Evolutionary conservation across 2,113 vertebrate genomes (phyloP), one percentile per base, ranked within the genome.

Genomic region (Mustela nigripes): DNA sequence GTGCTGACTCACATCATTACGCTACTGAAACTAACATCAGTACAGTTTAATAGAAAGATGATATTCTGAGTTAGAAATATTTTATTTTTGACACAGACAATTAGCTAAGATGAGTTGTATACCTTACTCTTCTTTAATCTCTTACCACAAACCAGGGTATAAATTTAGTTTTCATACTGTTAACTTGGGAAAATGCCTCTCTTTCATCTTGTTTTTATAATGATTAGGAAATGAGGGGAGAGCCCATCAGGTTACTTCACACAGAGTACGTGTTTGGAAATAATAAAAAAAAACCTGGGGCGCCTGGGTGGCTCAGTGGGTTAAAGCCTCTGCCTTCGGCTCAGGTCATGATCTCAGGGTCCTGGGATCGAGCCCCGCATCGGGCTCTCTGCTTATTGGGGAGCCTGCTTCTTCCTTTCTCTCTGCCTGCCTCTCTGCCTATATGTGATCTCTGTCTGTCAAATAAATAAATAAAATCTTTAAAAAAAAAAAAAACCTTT

Each of bases 51-150:
- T 2, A 83, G 50, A 86, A 96, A 74, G 58, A 79, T 11, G 2
- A 69, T 89, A 56, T 62, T 50, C 50, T 92, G 36, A 96, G 82
- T 89, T 58, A 92, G n/a, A 89, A 96, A 67, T 56, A 71, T 56
- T 67, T 95, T 56, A 73, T 53, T 92, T 76, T 92, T 90, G 53
- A 63, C 36, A 92, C 7, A 76, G 4, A 56, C 58, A 91, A 50
- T 67, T 60, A 79, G 19, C 48, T 89, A 56, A 74, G 33, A 84
- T 81, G 19, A 95, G 42, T 62, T 91, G 12, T 79, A 6, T 60
- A 78, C n/a, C 1, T 91, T 67, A 89, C 7, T 89, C 71, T 65
- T 48, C 36, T 21, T 62, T 80, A 82, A 82, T 62, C 21, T 95
- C 65, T 94, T 65, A 71, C 50, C 76, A 73, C 56, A 71, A 90